Percentiles rank a stretch among this genome's conserved stretches.
Evolutionary conservation across 2,797 vertebrate species (phyloP).

Genomic region (Aplochiton taeniatus): DNA sequence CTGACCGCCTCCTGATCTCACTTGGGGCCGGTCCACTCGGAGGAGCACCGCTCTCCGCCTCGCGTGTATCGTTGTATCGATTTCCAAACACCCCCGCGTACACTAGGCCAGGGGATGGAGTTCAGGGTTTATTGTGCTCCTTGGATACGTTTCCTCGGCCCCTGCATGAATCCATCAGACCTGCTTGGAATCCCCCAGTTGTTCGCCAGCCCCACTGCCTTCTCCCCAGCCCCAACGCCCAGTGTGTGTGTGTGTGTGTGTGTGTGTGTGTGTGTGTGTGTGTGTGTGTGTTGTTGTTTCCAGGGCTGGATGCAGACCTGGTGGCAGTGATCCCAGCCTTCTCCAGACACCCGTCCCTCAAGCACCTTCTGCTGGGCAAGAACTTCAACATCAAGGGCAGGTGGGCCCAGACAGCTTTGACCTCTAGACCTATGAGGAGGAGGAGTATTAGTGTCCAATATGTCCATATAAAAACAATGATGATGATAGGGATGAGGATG

Average conservation of each 20-base stretch:
- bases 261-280: conserved; percentile 8
- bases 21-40: too few species aligned
- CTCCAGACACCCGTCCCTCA: conserved; percentile 86
- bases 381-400: conserved; percentile 94
- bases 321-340: conserved; percentile 83
- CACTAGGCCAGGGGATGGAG: too few species aligned
- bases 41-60: too few species aligned
- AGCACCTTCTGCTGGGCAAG: conserved; percentile 88
- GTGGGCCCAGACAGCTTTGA: conserved; percentile 57
- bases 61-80: too few species aligned
- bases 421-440: too few species aligned
- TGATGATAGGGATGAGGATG: not conserved
- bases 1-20: too few species aligned
- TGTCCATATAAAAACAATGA: conserved; percentile 25
- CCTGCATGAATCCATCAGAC: too few species aligned
- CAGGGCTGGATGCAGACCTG: conserved; percentile 87
- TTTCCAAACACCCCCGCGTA: too few species aligned
- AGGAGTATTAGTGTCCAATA: too few species aligned
- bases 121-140: too few species aligned
- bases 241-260: conserved; percentile 6
- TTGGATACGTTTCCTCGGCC: too few species aligned
- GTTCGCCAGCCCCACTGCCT: not conserved
- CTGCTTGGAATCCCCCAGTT: too few species aligned
- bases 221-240: not conserved
- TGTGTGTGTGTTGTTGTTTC: conserved; percentile 9